phyloP scores from a whole-genome alignment of 2,797 vertebrate species.

The Taenioides sp. region DNA sequence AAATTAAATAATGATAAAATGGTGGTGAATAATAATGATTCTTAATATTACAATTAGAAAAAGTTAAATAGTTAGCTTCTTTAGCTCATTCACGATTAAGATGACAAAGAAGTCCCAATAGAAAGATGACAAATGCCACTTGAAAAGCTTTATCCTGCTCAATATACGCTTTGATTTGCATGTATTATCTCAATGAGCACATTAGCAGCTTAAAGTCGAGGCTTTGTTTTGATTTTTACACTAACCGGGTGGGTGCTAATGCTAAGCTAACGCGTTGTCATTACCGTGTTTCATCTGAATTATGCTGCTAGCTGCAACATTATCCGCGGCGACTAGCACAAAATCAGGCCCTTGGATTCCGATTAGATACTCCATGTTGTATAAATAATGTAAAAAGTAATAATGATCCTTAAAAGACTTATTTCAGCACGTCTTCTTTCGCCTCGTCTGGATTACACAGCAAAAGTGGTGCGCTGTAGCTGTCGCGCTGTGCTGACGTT shows the following conservation, averaged over 20 bases:
- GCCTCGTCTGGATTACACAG: constrained; percentile 77
- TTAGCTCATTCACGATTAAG: constrained; percentile 7
- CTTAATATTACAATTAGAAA: neutral
- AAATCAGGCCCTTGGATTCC: constrained; percentile 94
- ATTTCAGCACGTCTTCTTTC: neutral
- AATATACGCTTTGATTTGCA: neutral
- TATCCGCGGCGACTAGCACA: constrained; percentile 91
- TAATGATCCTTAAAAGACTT: neutral
- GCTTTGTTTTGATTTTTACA: neutral
- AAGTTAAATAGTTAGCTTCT: neutral
- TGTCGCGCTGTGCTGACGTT: constrained; percentile 44
- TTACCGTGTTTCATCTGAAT: constrained; percentile 96
- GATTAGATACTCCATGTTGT: constrained; percentile 91
- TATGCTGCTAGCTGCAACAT: constrained; percentile 89
- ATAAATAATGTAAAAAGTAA: fast-evolving
- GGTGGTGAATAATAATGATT: too few species aligned
- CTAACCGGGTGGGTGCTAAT: constrained; percentile 38
- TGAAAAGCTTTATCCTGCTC: neutral
- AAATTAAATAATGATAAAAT: neutral
- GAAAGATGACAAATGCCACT: neutral
- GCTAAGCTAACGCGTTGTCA: constrained; percentile 62
- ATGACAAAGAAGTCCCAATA: neutral
- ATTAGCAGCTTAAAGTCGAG: neutral
- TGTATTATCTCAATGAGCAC: neutral
- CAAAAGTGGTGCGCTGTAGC: constrained; percentile 65